Conservation (phyloP, 2,888 invertebrate species). For the Hyppa rectilinea region DNA sequence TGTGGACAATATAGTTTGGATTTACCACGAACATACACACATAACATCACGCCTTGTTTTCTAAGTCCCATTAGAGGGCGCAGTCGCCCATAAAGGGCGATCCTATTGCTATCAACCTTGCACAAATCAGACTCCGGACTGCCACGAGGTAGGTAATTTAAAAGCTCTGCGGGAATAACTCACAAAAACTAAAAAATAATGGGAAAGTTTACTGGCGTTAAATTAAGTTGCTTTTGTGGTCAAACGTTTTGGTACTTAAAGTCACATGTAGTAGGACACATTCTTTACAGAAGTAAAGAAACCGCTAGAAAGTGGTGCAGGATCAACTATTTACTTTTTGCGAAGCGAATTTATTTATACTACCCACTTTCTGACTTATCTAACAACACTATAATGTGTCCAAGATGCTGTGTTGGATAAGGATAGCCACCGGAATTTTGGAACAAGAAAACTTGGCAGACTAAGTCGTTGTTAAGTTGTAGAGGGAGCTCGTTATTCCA, state of each 20-base stretch:
- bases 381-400: slow-evolving; percentile 4
- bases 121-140: no score
- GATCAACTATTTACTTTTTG: slow-evolving; percentile 15
- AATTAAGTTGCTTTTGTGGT: background rate
- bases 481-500: slow-evolving; percentile 2
- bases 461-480: slow-evolving; percentile 13
- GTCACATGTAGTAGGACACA: background rate
- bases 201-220: background rate
- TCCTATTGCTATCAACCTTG: no score
- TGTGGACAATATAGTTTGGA: background rate
- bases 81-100: no score
- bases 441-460: slow-evolving; percentile 29
- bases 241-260: background rate
- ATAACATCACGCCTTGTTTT: no score
- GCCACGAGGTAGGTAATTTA: background rate
- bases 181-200: background rate
- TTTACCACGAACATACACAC: no score
- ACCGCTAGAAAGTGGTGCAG: background rate
- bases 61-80: no score
- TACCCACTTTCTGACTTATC: no score
- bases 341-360: slow-evolving; percentile 23
- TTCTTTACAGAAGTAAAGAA: background rate
- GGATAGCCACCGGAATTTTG: slow-evolving; percentile 14
- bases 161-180: background rate
- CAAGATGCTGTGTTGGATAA: slow-evolving; percentile 6